Evolutionary conservation across 2,888 invertebrate species (phyloP).

Genomic region (Anticlea derivata): DNA sequence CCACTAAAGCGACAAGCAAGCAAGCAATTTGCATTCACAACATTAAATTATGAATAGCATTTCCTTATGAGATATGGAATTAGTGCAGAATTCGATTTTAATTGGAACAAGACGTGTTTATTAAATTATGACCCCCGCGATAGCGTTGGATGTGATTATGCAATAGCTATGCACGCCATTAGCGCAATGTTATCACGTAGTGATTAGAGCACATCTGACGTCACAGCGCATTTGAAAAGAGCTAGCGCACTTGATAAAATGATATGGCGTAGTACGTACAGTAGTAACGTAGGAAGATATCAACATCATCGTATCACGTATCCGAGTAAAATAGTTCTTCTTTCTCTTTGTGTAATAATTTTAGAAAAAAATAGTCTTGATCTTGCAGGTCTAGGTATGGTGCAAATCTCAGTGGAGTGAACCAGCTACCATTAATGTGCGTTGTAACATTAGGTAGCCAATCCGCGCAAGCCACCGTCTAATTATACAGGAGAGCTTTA

Average conservation of each 20-base stretch:
- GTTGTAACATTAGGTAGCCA: slow-evolving; percentile 57
- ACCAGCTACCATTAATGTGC: slow-evolving; percentile 8
- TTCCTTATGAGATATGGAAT: slow-evolving; percentile 19
- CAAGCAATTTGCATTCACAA: neutral
- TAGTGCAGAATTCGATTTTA: slow-evolving; percentile 21
- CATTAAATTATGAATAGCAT: slow-evolving; percentile 10
- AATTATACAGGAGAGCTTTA: slow-evolving; percentile 83
- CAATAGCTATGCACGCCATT: slow-evolving; percentile 66
- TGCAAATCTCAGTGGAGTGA: neutral
- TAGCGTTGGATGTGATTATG: slow-evolving; percentile 52
- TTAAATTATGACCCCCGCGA: slow-evolving; percentile 35
- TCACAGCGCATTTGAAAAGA: slow-evolving; percentile 9
- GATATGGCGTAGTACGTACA: too few relatives aligned
- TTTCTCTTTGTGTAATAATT: too few relatives aligned
- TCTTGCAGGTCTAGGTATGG: neutral
- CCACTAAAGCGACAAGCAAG: too few relatives aligned
- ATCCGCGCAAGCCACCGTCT: slow-evolving; percentile 72
- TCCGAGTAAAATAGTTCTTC: too few relatives aligned
- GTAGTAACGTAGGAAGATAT: too few relatives aligned
- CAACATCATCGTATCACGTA: too few relatives aligned
- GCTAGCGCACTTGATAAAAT: neutral
- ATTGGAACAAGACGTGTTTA: slow-evolving; percentile 26
- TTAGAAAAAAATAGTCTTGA: too few relatives aligned
- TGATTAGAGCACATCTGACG: slow-evolving; percentile 67
- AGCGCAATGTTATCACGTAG: slow-evolving; percentile 79